These are phyloP conservation scores for Sarcophaga rosellei DNA, from an alignment of 2,888 invertebrate genomes.

Conservation along the genomic window DNA sequence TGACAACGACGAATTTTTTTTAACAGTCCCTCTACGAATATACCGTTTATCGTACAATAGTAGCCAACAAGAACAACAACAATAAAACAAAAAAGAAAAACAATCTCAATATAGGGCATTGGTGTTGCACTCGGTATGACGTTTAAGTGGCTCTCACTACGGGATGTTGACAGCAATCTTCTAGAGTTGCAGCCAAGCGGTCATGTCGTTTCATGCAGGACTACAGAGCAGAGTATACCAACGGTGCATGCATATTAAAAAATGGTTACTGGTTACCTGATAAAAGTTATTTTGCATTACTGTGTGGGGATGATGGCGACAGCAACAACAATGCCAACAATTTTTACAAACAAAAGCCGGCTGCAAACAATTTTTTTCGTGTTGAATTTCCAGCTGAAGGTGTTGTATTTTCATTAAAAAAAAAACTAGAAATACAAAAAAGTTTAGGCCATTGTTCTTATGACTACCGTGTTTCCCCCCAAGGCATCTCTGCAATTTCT, in stretches of 20 bases:
- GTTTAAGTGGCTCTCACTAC: slow-evolving; percentile 68
- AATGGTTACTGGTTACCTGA: slow-evolving; percentile 28
- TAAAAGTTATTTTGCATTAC: slow-evolving; percentile 31
- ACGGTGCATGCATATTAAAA: background rate
- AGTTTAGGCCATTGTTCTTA: slow-evolving; percentile 52
- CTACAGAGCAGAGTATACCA: background rate
- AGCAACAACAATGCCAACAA: background rate
- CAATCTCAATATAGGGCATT: slow-evolving; percentile 61
- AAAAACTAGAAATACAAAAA: slow-evolving; percentile 6
- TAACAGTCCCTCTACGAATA: background rate
- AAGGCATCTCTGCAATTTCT: slow-evolving; percentile 21
- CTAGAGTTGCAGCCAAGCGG: slow-evolving; percentile 19
- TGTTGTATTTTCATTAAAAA: slow-evolving; percentile 59
- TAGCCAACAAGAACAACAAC: background rate
- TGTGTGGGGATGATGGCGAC: background rate
- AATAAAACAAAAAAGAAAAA: slow-evolving; percentile 36
- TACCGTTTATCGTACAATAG: slow-evolving; percentile 8
- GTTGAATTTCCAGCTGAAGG: slow-evolving; percentile 55
- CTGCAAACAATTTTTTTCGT: slow-evolving; percentile 13
- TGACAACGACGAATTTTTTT: slow-evolving; percentile 1
- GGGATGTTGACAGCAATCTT: slow-evolving; percentile 60
- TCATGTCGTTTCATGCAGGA: slow-evolving; percentile 7
- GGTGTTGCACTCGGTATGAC: slow-evolving; percentile 59
- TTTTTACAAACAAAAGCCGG: too few relatives aligned
- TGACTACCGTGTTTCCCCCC: background rate